These are phyloP conservation scores for Poecilus cupreus DNA, from an alignment of 2,888 invertebrate genomes.

Conservation along the genomic window DNA sequence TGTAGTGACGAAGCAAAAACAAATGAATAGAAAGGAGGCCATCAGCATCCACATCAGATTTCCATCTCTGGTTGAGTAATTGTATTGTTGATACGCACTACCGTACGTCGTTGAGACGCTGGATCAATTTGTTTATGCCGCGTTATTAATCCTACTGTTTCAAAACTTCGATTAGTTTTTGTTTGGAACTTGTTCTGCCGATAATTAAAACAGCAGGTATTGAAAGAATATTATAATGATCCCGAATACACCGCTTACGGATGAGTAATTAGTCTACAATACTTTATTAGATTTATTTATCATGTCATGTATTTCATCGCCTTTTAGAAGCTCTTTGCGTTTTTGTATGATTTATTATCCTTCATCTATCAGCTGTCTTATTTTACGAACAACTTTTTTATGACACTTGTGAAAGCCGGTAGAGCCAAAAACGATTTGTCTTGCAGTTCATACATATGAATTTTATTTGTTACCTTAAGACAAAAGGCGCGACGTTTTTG, in stretches of 20 bases:
- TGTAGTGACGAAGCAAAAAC: neutral
- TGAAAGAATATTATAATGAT: slow-evolving; percentile 56
- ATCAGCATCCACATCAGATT: neutral
- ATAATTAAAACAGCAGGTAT: slow-evolving; percentile 48
- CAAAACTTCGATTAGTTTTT: slow-evolving; percentile 25
- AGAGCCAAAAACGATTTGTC: slow-evolving; percentile 46
- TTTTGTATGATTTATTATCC: slow-evolving; percentile 54
- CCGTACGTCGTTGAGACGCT: neutral
- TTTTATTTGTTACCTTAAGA: slow-evolving; percentile 52
- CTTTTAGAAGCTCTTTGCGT: slow-evolving; percentile 46
- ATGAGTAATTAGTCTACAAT: slow-evolving; percentile 51
- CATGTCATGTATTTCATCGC: slow-evolving; percentile 56
- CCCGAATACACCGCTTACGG: neutral
- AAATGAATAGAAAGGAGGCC: slow-evolving; percentile 10
- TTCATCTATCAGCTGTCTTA: slow-evolving; percentile 50
- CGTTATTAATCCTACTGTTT: slow-evolving; percentile 12
- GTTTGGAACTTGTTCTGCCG: neutral
- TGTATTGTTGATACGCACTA: slow-evolving; percentile 22
- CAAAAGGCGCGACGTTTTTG: slow-evolving; percentile 33
- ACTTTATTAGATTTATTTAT: slow-evolving; percentile 58
- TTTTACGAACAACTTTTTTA: slow-evolving; percentile 44
- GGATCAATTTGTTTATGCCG: slow-evolving; percentile 37
- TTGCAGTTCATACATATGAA: slow-evolving; percentile 49
- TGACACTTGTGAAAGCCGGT: slow-evolving; percentile 10
- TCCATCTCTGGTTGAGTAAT: neutral